Conservation (phyloP, 2,888 invertebrate genomes). For the Muschampia plurimacula region DNA sequence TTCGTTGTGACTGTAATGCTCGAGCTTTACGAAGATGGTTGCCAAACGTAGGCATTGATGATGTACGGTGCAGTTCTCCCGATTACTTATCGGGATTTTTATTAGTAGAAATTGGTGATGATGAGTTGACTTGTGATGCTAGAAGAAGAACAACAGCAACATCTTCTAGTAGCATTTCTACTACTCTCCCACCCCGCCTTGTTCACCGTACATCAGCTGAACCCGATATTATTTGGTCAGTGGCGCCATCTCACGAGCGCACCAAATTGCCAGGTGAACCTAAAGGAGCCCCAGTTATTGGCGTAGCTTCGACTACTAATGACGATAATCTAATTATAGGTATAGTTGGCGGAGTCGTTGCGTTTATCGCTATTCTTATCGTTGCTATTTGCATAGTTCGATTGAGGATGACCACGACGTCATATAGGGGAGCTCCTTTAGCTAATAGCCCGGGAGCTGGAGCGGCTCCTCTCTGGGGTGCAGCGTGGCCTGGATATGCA, state of each 20-base stretch:
- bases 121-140: slow-evolving; percentile 92
- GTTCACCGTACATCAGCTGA: slow-evolving; percentile 89
- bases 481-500: slow-evolving; percentile 84
- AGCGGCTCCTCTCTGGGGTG: slow-evolving; percentile 86
- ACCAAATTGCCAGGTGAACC: slow-evolving; percentile 85
- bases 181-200: slow-evolving; percentile 79
- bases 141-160: slow-evolving; percentile 82
- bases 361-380: slow-evolving; percentile 94
- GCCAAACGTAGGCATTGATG: slow-evolving; percentile 87
- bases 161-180: slow-evolving; percentile 69
- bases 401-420: slow-evolving; percentile 88
- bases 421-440: slow-evolving; percentile 89
- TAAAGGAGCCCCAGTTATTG: slow-evolving; percentile 85
- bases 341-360: slow-evolving; percentile 97
- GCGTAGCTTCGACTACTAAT: slow-evolving; percentile 88
- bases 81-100: slow-evolving; percentile 88
- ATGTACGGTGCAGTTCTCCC: slow-evolving; percentile 89
- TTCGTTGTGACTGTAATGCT: slow-evolving; percentile 94
- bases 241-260: slow-evolving; percentile 89
- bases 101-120: slow-evolving; percentile 91
- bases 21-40: slow-evolving; percentile 93
- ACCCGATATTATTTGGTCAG: slow-evolving; percentile 96
- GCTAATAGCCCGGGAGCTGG: slow-evolving; percentile 87
- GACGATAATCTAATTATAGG: slow-evolving; percentile 97
- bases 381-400: slow-evolving; percentile 96